Percentiles rank a stretch among this genome's conserved stretches.
Conservation (phyloP, 2,113 vertebrate genomes). For the Panurus biarmicus region DNA sequence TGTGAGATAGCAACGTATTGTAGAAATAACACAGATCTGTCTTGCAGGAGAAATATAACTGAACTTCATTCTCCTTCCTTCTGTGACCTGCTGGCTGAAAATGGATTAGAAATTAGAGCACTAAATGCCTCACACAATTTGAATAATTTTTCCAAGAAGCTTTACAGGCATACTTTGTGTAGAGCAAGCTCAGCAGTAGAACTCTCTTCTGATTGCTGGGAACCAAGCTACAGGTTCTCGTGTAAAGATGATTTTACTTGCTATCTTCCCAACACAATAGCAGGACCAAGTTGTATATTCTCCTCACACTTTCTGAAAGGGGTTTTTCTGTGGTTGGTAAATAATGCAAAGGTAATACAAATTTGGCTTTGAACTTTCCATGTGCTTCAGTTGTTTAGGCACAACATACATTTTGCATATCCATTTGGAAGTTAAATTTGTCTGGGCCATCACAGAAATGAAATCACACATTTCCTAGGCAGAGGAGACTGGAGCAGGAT, state of each 20-base stretch:
- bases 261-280: background rate
- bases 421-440: constrained; percentile 36
- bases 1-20: background rate
- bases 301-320: background rate
- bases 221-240: background rate
- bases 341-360: background rate
- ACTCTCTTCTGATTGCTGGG: background rate
- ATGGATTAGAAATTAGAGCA: background rate
- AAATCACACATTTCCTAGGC: background rate
- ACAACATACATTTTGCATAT: background rate
- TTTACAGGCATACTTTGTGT: background rate
- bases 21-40: background rate
- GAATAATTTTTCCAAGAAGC: background rate
- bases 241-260: background rate
- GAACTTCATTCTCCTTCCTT: background rate
- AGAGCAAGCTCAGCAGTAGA: background rate
- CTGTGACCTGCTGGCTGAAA: background rate
- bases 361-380: background rate
- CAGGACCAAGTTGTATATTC: background rate
- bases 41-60: background rate
- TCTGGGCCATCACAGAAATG: background rate
- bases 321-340: background rate
- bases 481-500: background rate
- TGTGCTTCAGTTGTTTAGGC: background rate
- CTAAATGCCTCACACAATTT: background rate